phyloP scores from a whole-genome alignment of 2,113 vertebrate species.

The Oreochromis aureus region DNA sequence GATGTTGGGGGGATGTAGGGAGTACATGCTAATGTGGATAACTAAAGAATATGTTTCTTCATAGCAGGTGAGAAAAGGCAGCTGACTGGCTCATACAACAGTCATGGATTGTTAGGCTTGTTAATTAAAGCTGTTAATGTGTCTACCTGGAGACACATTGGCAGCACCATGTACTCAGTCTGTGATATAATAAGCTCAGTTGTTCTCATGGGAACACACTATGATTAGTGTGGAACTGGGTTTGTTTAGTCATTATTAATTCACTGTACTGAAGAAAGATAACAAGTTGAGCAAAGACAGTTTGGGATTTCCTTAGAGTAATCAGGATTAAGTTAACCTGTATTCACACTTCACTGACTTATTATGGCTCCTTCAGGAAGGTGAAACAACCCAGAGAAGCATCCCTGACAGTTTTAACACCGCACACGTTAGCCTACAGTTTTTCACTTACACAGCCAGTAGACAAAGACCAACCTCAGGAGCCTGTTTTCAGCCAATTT shows the following conservation, averaged over 20 bases:
- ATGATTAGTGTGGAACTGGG: background rate
- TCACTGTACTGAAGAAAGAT: background rate
- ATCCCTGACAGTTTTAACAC: background rate
- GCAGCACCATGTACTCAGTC: constrained; percentile 16
- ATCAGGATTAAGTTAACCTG: background rate
- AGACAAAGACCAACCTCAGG: background rate
- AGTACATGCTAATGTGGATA: constrained; percentile 48
- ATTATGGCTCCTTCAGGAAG: background rate
- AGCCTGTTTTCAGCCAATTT: background rate
- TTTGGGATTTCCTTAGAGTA: background rate
- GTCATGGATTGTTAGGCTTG: background rate
- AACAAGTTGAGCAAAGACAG: background rate
- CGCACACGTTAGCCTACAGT: fast-evolving
- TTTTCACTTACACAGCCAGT: background rate
- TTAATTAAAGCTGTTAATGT: background rate
- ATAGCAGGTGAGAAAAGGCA: background rate
- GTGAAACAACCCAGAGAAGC: background rate
- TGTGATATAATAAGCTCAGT: background rate
- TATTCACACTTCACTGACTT: background rate
- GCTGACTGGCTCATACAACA: background rate
- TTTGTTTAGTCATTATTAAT: background rate
- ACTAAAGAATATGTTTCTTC: background rate
- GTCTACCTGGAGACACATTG: constrained; percentile 4
- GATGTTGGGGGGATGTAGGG: constrained; percentile 14
- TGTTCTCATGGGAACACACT: background rate